Percentiles rank a stretch among this genome's conserved stretches.
phyloP scores from a whole-genome alignment of 2,797 vertebrate species.

The Enteromius mattozi region DNA sequence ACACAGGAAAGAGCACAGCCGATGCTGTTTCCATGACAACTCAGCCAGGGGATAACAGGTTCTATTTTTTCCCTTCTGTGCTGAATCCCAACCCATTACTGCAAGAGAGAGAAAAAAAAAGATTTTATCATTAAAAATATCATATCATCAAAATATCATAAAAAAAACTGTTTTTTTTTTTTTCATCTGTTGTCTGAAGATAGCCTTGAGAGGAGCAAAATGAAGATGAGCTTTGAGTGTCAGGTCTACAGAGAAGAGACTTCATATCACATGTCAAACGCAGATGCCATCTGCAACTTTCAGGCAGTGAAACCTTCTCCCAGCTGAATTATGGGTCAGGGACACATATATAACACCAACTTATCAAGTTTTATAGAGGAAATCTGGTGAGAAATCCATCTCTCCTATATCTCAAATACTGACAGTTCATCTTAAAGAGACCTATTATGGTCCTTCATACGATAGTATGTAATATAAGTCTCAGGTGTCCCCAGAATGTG shows the following conservation, averaged over 20 bases:
- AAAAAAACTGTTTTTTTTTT: neutral
- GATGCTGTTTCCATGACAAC: slow-evolving; percentile 84
- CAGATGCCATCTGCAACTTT: slow-evolving; percentile 2
- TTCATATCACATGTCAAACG: slow-evolving; percentile 34
- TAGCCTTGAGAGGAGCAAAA: slow-evolving; percentile 11
- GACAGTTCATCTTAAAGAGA: neutral
- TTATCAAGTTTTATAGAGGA: neutral
- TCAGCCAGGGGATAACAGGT: slow-evolving; percentile 76
- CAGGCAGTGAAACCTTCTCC: neutral
- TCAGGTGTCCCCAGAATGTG: neutral
- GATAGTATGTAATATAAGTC: neutral
- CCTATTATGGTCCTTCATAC: neutral
- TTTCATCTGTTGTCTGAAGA: slow-evolving; percentile 21
- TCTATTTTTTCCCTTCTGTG: slow-evolving; percentile 63
- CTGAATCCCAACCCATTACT: slow-evolving; percentile 37
- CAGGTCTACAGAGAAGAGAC: slow-evolving; percentile 15
- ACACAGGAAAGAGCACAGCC: slow-evolving; percentile 67
- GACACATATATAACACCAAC: neutral
- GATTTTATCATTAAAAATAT: no score
- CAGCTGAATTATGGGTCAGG: neutral
- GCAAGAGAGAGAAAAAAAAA: neutral
- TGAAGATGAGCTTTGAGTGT: slow-evolving; percentile 21
- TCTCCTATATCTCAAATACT: neutral
- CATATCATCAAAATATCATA: no score
- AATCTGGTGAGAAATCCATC: neutral